These are phyloP conservation scores for Sphaerophoria rueppellii DNA, from an alignment of 2,888 invertebrate species.

Conservation along the genomic window DNA sequence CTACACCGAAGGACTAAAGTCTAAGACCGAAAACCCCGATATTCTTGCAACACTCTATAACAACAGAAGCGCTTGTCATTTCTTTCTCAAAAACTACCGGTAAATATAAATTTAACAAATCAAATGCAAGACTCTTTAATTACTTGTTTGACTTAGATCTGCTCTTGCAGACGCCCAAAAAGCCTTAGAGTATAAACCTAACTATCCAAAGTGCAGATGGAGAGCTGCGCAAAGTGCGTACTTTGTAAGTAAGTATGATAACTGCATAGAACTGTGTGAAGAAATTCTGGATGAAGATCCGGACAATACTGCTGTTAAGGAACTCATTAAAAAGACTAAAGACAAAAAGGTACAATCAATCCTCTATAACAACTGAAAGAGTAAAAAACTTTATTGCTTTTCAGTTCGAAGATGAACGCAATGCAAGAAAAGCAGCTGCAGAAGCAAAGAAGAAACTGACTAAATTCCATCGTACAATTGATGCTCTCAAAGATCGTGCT, in stretches of 20 bases:
- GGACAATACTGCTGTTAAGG: constrained; percentile 84
- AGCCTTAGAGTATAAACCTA: constrained; percentile 89
- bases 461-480: constrained; percentile 82
- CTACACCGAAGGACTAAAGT: constrained; percentile 95
- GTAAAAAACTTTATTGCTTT: neutral
- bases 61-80: constrained; percentile 96
- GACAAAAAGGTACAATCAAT: constrained; percentile 78
- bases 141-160: constrained; percentile 81
- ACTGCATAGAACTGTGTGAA: constrained; percentile 88
- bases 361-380: neutral
- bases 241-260: constrained; percentile 86
- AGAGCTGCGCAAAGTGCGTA: constrained; percentile 90
- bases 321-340: constrained; percentile 84
- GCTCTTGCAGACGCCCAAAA: constrained; percentile 90
- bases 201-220: constrained; percentile 89
- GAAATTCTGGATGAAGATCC: constrained; percentile 85
- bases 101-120: constrained; percentile 33
- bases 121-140: neutral
- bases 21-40: constrained; percentile 86
- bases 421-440: constrained; percentile 80
- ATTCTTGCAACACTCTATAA: constrained; percentile 93
- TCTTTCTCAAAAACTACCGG: constrained; percentile 90
- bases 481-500: constrained; percentile 82
- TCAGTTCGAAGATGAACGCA: constrained; percentile 77
- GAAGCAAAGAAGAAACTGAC: constrained; percentile 82